phyloP scores from a whole-genome alignment of 2,797 vertebrate species.

The Peromyscus aztecus region DNA sequence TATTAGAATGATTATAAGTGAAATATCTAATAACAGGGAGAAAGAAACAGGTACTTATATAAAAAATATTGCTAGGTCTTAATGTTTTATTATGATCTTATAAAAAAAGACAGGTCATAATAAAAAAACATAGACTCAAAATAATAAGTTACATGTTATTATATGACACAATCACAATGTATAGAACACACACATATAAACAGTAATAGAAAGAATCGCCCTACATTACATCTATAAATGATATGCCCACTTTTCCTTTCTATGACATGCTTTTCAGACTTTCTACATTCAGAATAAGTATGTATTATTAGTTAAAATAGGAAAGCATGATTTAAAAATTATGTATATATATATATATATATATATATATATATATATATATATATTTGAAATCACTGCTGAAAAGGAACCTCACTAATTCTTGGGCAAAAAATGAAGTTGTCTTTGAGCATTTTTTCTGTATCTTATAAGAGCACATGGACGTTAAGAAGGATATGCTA shows the following conservation, averaged over 20 bases:
- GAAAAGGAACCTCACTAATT: background rate
- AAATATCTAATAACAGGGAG: background rate
- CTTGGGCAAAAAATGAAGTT: constrained; percentile 34
- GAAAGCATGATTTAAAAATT: constrained; percentile 8
- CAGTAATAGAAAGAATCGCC: background rate
- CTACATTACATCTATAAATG: constrained; percentile 42
- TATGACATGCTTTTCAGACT: constrained; percentile 46
- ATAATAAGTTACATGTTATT: background rate
- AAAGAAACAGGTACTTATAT: constrained; percentile 7
- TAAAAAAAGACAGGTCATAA: constrained; percentile 20
- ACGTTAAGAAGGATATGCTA: background rate
- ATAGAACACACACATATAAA: background rate
- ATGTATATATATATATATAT: too few relatives aligned
- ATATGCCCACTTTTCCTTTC: background rate
- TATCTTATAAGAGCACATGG: constrained; percentile 13
- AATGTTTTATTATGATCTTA: background rate
- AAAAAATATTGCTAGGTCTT: constrained; percentile 4
- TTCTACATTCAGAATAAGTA: background rate
- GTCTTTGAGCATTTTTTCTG: background rate
- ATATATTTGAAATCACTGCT: constrained; percentile 17
- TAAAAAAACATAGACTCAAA: constrained; percentile 21
- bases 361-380: too few relatives aligned
- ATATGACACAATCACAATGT: background rate
- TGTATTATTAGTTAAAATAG: constrained; percentile 58
- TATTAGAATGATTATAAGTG: background rate